Conservation (phyloP, 2,797 vertebrate species). For the Nannoperca obscura region DNA sequence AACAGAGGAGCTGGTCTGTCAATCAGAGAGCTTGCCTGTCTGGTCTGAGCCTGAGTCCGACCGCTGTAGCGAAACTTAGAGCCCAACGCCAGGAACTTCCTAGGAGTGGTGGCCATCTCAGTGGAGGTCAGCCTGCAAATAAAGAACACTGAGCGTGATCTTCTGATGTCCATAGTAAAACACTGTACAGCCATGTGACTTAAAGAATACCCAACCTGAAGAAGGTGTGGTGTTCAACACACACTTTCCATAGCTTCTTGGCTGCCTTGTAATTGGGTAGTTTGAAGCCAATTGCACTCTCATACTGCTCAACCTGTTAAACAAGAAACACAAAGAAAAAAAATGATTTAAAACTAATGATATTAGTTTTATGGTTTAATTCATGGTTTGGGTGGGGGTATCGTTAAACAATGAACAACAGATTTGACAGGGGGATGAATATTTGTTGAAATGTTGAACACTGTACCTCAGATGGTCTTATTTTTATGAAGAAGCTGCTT, state of each 20-base stretch:
- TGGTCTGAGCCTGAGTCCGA: constrained; percentile 95
- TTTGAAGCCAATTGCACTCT: constrained; percentile 96
- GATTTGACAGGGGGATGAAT: background rate
- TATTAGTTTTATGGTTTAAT: rapidly evolving
- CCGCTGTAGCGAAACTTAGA: constrained; percentile 99
- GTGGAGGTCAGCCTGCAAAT: constrained; percentile 91
- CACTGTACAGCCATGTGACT: background rate
- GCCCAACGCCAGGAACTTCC: constrained; percentile 93
- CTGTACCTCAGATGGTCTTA: constrained; percentile 92
- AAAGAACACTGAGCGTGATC: background rate
- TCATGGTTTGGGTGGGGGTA: background rate
- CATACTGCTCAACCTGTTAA: constrained; percentile 91
- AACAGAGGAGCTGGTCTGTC: constrained; percentile 95
- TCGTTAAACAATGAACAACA: background rate
- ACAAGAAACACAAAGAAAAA: background rate
- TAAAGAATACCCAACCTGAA: constrained; percentile 87
- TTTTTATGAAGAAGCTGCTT: constrained; percentile 96
- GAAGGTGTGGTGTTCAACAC: constrained; percentile 97
- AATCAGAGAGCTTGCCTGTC: constrained; percentile 96
- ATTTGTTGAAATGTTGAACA: background rate
- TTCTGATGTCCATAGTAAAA: background rate
- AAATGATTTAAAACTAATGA: no score
- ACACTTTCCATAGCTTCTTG: constrained; percentile 98
- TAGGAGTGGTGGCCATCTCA: constrained; percentile 93
- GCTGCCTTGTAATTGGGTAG: constrained; percentile 94